Evolutionary conservation across 2,888 invertebrate genomes (phyloP), one percentile per base, ranked within the genome.

Genomic region (Phyllotreta striolata): DNA sequence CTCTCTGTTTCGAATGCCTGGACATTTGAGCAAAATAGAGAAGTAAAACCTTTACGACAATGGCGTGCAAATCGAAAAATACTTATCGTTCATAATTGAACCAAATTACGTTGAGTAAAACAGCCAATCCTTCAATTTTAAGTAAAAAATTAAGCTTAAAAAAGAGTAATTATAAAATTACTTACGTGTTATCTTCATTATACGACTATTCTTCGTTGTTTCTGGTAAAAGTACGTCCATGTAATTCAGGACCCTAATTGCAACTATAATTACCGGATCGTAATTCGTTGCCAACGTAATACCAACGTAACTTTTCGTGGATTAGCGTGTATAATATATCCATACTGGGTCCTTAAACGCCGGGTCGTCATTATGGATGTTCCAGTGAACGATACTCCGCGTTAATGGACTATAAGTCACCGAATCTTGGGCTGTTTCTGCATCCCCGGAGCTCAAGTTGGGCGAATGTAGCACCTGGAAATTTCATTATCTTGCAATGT

Each of bases 361-460:
- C 43, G 49, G 24, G 40, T 41, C 51, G 64, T 61, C 61, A 61
- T 66, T 64, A 64, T 68, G 64, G 60, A 68, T 59, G 52, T 62
- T 59, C 68, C 55, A 40, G 56, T 63, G 63, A 66, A 62, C 63
- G 63, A 62, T 67, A 56, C 54, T 55, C 63, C 65, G 43, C 62
- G 63, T 58, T 67, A 67, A 67, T 67, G 63, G 63, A 57, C 64
- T 54, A 68, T 64, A 64, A 68, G 60, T 66, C 66, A 66, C 52
- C 57, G 24, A 56, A 59, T 66, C 49, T 38, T 61, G 24, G 43
- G 54, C 41, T 52, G 38, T 37, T 58, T 46, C 46, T 55, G 52
- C 43, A 46, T 60, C 35, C 46, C 41, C 37, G 24, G n/a, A 55
- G 39, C 46, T 37, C 43, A 47, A 44, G 34, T 39, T 38, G 54